Evolutionary conservation across 2,888 invertebrate genomes (phyloP), one percentile per base, ranked within the genome.

Genomic region (Patella caerulea): DNA sequence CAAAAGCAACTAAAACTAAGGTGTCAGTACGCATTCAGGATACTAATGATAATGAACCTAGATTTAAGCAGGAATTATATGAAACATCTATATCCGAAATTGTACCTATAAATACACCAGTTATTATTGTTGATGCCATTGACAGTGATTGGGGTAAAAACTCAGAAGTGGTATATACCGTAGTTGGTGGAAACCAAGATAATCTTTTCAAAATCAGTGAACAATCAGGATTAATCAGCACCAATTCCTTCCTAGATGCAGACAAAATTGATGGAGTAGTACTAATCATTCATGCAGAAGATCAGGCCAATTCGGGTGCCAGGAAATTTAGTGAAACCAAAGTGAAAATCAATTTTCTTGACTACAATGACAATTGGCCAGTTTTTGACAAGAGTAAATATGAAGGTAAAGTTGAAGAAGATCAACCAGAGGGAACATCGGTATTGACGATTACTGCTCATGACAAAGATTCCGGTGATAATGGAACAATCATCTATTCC

Each of bases 281-380:
- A 12, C 80, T 91, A 11, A 79, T 82, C 7, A 84, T 91, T 15
- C 81, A 81, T 70, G 89, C 89, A 4, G 82, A 84, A 24, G 89
- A 91, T 79, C 84, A 84, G 89, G 96, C 96, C 1, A 95, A 96
- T 90, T 94, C 94, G 0, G 96, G 96, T 2, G 94, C 95, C 17
- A 93, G 96, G 73, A 95, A 96, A 87, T 96, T 96, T 90, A 96
- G 96, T 5, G 96, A 96, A 92, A 86, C 91, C 14, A 86, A 86
- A 59, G 96, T 98, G 0, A 96, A 96, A 92, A 95, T 98, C 74
- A 94, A 95, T 87, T 95, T 98, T 4, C 93, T 95, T 76, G 98
- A 98, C 92, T 95, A 96, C 76, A 98, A 99, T 92, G 98, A 98
- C 92, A 98, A 98, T 92, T 96, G 97, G 88, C 98, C 98, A 0